phyloP scores from a whole-genome alignment of 2,888 invertebrate genomes.

The Matsumyia berberina region DNA sequence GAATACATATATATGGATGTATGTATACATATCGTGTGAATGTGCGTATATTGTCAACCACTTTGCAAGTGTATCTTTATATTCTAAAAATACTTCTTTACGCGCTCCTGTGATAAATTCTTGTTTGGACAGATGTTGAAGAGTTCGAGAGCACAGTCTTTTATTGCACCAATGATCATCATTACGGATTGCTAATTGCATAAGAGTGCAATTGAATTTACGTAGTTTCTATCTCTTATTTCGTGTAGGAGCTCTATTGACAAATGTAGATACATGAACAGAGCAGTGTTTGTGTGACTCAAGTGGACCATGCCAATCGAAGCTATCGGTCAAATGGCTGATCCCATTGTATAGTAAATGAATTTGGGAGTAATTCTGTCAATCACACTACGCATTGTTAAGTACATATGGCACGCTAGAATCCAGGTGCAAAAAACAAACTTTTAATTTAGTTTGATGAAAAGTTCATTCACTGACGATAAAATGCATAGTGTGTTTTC shows the following conservation, averaged over 20 bases:
- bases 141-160: constrained; percentile 33
- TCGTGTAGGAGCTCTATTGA: constrained; percentile 8
- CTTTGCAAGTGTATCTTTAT: constrained; percentile 4
- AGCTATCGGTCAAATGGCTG: constrained; percentile 35
- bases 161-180: constrained; percentile 26
- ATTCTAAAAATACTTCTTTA: constrained; percentile 42
- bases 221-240: constrained; percentile 4
- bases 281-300: not conserved
- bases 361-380: constrained; percentile 20
- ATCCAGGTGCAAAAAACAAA: constrained; percentile 1
- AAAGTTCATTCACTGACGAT: constrained; percentile 20
- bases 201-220: constrained; percentile 20
- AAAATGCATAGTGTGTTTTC: not conserved
- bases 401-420: not conserved
- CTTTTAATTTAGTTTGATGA: not conserved
- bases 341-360: constrained; percentile 13
- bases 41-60: not conserved
- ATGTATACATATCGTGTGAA: not conserved
- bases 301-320: constrained; percentile 18
- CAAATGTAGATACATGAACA: not conserved
- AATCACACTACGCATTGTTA: constrained; percentile 30
- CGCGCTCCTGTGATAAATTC: constrained; percentile 41
- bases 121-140: constrained; percentile 55
- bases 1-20: not conserved
- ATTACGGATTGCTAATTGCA: constrained; percentile 23